Percentiles rank a stretch among this genome's conserved stretches.
Conservation (phyloP, 2,113 vertebrate genomes). For the Lethenteron camtschaticum region DNA sequence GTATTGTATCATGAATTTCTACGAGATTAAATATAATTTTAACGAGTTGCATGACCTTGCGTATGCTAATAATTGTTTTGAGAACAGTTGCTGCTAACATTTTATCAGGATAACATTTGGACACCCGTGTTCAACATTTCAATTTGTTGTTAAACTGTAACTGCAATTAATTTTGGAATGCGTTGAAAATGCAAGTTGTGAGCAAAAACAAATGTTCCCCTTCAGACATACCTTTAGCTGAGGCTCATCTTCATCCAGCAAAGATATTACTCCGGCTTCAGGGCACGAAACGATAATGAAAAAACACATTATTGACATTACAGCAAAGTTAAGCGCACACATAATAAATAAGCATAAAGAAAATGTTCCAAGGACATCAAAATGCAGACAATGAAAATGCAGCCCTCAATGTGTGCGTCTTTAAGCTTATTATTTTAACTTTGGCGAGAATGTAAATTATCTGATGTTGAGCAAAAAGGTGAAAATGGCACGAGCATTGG, state of each 20-base stretch:
- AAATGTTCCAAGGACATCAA: background rate
- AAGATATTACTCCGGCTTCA: constrained; percentile 91
- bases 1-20: too few species aligned
- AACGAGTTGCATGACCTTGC: background rate
- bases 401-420: background rate
- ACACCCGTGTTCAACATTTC: background rate
- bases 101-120: background rate
- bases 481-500: too few species aligned
- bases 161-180: background rate
- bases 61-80: background rate
- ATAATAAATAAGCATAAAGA: background rate
- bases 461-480: too few species aligned
- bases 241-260: constrained; percentile 94
- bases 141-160: background rate
- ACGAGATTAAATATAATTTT: background rate
- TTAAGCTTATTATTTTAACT: background rate
- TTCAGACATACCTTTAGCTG: constrained; percentile 59
- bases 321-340: background rate
- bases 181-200: background rate
- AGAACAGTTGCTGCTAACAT: background rate
- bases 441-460: background rate
- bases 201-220: too few species aligned
- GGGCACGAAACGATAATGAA: constrained; percentile 15
- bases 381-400: background rate
- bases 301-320: background rate